A percentile compares a stretch with the other conserved stretches of the same genome.
Conservation (phyloP, 2,113 vertebrate species). For the Eretmodus cyanostictus region DNA sequence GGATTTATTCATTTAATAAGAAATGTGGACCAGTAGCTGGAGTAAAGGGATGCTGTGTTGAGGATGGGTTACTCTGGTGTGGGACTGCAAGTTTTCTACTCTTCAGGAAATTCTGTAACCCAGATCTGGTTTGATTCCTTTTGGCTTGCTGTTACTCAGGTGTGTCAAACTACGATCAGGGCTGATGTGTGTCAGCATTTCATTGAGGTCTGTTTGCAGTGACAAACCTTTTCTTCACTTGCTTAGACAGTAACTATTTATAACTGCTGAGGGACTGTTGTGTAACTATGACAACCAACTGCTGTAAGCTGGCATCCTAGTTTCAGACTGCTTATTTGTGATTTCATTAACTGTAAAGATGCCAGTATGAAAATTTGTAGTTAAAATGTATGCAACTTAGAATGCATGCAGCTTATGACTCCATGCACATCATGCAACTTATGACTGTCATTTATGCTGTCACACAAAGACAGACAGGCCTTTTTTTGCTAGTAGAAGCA, state of each 20-base stretch:
- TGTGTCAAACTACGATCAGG: background rate
- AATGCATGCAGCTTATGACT: background rate
- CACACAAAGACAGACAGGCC: background rate
- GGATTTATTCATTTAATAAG: background rate
- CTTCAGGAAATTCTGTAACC: background rate
- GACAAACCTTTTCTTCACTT: background rate
- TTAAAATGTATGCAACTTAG: background rate
- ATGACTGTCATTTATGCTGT: background rate
- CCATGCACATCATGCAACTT: rapidly evolving
- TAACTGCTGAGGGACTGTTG: background rate
- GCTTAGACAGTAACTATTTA: background rate
- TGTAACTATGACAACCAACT: background rate
- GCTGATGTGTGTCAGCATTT: background rate
- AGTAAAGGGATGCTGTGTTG: background rate
- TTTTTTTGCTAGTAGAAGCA: background rate
- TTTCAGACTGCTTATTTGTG: background rate
- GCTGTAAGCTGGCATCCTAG: background rate
- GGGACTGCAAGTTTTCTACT: background rate
- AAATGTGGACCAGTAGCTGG: background rate
- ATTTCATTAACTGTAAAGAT: background rate
- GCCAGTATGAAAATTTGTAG: rapidly evolving
- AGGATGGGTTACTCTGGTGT: background rate
- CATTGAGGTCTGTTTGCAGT: background rate
- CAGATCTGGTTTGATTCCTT: background rate
- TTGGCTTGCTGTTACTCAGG: background rate